Conservation (phyloP, 64 coral and sea anemone species). For the Stichodactyla mertensii region DNA sequence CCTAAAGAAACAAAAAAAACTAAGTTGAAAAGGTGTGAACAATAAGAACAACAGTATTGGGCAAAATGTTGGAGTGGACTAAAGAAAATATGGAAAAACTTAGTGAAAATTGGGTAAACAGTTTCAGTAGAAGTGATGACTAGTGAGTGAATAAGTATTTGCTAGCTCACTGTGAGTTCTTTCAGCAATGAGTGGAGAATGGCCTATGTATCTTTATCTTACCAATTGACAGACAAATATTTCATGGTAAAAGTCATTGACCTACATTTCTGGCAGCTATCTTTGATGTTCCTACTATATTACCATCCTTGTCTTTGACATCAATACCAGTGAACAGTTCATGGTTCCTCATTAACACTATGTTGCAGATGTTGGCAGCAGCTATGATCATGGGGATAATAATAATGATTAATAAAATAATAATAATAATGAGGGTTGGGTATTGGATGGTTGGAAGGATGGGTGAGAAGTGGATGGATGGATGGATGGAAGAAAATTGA, state of each 20-base stretch:
- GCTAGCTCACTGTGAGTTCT: too few species aligned
- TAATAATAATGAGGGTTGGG: not conserved
- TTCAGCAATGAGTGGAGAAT: too few species aligned
- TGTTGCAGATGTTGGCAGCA: constrained; percentile 89
- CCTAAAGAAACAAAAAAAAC: constrained; percentile 24
- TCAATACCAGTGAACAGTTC: constrained; percentile 92
- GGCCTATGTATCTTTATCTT: too few species aligned
- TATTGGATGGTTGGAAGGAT: not conserved
- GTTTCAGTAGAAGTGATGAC: too few species aligned
- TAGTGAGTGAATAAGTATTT: too few species aligned
- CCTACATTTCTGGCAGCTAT: constrained; percentile 80
- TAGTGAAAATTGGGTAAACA: too few species aligned
- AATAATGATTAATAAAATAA: not conserved
- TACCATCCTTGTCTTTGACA: constrained; percentile 67
- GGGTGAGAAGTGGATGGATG: not conserved
- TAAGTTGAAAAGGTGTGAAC: not conserved
- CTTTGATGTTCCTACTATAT: constrained; percentile 84
- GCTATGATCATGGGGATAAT: constrained; percentile 39
- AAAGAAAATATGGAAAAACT: too few species aligned
- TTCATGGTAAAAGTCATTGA: not conserved
- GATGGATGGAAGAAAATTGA: too few species aligned
- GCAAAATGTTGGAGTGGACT: too few species aligned
- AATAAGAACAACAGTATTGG: too few species aligned
- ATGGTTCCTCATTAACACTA: constrained; percentile 89
- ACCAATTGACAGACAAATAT: too few species aligned